phyloP scores from a whole-genome alignment of 2,888 invertebrate species.

The Hemaris fuciformis region DNA sequence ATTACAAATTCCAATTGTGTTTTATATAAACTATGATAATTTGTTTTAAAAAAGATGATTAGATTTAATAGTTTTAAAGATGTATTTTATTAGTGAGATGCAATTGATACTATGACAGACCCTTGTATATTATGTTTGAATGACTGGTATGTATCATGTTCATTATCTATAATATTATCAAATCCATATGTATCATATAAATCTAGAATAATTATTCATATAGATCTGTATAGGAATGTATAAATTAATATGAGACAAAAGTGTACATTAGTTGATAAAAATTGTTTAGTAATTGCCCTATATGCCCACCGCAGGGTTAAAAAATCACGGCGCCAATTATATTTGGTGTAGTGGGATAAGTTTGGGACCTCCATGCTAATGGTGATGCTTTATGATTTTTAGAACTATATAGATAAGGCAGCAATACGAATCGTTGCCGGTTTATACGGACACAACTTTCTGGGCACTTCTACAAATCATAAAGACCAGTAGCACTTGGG shows the following conservation, averaged over 20 bases:
- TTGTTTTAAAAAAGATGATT: no score
- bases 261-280: not conserved
- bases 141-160: no score
- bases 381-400: conserved; percentile 10
- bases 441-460: not conserved
- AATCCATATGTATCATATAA: not conserved
- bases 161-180: not conserved
- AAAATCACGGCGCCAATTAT: conserved; percentile 30
- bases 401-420: not conserved
- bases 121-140: no score
- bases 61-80: no score
- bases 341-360: conserved; percentile 72
- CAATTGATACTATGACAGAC: no score
- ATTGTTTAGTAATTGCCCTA: conserved; percentile 12
- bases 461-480: conserved; percentile 27
- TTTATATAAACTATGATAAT: no score
- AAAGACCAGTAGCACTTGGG: conserved; percentile 41
- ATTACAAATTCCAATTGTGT: no score
- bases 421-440: not conserved
- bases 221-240: no score
- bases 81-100: no score
- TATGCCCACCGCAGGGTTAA: conserved; percentile 26
- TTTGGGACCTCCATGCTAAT: conserved; percentile 16
- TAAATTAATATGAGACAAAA: not conserved
- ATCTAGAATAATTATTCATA: no score